Conservation (phyloP, 2,113 vertebrate genomes). For the Alexandromys fortis region DNA sequence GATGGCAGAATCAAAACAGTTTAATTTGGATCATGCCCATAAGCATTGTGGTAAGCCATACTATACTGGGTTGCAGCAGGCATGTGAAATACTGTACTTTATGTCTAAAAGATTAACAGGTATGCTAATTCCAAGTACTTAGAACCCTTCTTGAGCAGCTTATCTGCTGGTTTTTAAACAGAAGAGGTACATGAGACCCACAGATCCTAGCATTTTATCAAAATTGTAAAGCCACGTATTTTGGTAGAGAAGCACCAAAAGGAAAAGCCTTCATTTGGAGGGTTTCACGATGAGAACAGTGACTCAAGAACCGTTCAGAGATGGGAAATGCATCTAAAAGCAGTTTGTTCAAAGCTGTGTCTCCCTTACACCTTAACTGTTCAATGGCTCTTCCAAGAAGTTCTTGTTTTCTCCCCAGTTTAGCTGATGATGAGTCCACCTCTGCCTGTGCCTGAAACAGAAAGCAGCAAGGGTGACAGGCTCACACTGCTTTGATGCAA, state of each 20-base stretch:
- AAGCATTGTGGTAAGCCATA: not conserved
- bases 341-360: not conserved
- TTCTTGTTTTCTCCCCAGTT: not conserved
- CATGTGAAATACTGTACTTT: conserved; percentile 40
- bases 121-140: not conserved
- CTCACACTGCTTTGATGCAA: not conserved
- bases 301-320: conserved; percentile 45
- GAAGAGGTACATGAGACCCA: not conserved
- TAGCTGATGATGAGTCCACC: not conserved
- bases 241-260: conserved; percentile 71
- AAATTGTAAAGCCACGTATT: conserved; percentile 53
- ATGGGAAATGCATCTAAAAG: conserved; percentile 67
- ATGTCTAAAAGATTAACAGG: not conserved
- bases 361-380: conserved; percentile 32
- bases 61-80: not conserved
- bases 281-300: conserved; percentile 54
- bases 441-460: conserved; percentile 76
- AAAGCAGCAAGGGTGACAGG: not conserved
- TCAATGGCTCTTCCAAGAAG: conserved; percentile 41
- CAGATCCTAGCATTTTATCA: not conserved
- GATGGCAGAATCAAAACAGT: not conserved
- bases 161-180: not conserved
- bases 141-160: conserved; percentile 2
- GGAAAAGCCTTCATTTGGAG: conserved; percentile 50
- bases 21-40: conserved; percentile 32